Base-by-base conservation (phyloP, 2,113 vertebrate genomes). In the Bubo bubo region DNA sequence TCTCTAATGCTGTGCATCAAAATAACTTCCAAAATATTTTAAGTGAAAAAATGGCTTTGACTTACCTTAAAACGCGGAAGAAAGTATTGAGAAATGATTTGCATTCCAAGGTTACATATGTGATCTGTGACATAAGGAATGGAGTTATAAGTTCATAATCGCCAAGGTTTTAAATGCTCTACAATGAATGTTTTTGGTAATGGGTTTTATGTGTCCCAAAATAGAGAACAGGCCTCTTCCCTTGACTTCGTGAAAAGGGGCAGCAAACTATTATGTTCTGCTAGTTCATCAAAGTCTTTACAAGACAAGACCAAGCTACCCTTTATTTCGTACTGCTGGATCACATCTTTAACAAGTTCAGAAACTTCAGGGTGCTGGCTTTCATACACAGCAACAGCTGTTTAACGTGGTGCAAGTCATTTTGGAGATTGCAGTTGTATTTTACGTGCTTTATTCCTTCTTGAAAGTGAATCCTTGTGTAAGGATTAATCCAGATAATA, bases 221-320 rank as follows among this genome's bases (percentile, higher is more conserved):
- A 52, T 10, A 43, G 7, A 71, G 41, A 79, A 5, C 10, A 58
- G 21, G 3, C 14, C 8, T 53, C 92, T 86, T 64, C 50, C 13
- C 24, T 34, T 75, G 56, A 28, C 26, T 43, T 30, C 3, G 10
- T 53, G 64, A 53, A 77, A 77, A 71, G 9, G 24, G 8, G 0
- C 23, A 64, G 50, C 27, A 81, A 74, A 35, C 34, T 73, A 4
- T 62, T 77, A 11, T 70, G 21, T 7, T 87, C 27, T 87, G 34
- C 27, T 58, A 30, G n/a, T 22, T 39, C 59, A 76, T 17, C 43
- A 32, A 41, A 72, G 23, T 24, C 45, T 90, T 91, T 45, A n/a
- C 49, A 56, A 64, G 64, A 34, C 15, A 26, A 63, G 53, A 49
- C 37, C 0, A 0, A 66, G 24, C 50, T 85, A 19, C 30, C 15